Percentiles rank a stretch among this genome's conserved stretches.
These are phyloP conservation scores for Branchinecta lynchi DNA, from an alignment of 1,140 invertebrate genomes.

Conservation along the genomic window DNA sequence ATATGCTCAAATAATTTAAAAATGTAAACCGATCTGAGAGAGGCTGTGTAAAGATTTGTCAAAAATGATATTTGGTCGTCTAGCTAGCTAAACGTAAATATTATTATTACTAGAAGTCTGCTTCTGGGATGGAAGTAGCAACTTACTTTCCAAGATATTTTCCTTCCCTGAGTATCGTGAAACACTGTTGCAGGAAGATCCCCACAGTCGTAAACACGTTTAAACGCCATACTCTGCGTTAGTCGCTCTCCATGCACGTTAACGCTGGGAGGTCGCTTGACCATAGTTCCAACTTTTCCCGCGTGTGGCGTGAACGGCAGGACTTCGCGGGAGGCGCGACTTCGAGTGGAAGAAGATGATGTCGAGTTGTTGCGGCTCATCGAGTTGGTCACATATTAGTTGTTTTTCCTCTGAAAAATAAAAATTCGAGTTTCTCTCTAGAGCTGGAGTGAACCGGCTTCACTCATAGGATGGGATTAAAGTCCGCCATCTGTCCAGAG, in stretches of 20 bases:
- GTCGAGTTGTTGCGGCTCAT: neutral
- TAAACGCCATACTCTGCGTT: neutral
- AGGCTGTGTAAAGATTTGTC: no score
- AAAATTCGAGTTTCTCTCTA: neutral
- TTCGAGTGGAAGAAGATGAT: neutral
- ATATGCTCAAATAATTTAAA: no score
- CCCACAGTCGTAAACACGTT: neutral
- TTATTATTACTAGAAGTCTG: no score
- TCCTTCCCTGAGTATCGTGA: neutral
- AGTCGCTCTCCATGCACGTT: neutral
- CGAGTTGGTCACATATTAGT: neutral
- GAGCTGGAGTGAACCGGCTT: neutral
- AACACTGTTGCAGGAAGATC: neutral
- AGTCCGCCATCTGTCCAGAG: no score
- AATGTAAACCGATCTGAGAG: no score
- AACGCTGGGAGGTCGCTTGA: neutral
- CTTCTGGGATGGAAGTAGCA: no score
- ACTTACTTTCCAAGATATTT: neutral
- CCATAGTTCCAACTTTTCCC: neutral
- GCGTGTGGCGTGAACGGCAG: neutral
- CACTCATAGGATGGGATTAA: neutral
- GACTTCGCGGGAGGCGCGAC: neutral
- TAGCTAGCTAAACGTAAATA: no score
- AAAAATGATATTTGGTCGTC: no score
- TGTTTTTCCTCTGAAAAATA: neutral